phyloP scores from a whole-genome alignment of 2,797 vertebrate species.

The Typhlichthys eigenmanni region DNA sequence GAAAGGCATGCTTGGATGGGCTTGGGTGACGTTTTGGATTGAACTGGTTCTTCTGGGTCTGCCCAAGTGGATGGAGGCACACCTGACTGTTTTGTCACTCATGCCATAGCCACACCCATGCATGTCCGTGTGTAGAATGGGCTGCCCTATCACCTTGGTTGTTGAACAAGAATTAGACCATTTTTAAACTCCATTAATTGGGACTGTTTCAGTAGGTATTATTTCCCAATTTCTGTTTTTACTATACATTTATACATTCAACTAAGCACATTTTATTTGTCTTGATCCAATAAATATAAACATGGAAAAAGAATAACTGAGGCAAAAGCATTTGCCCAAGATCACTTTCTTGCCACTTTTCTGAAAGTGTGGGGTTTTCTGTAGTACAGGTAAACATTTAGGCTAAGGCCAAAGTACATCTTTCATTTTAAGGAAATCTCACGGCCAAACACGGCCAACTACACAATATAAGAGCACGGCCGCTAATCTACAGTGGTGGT shows the following conservation, averaged over 20 bases:
- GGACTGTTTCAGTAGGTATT: no score
- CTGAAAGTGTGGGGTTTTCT: slow-evolving; percentile 15
- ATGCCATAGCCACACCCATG: slow-evolving; percentile 73
- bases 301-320: slow-evolving; percentile 12
- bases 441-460: slow-evolving; percentile 24
- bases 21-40: slow-evolving; percentile 76
- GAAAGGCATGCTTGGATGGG: slow-evolving; percentile 76
- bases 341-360: slow-evolving; percentile 26
- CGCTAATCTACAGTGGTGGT: slow-evolving; percentile 8
- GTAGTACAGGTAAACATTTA: slow-evolving; percentile 28
- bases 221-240: no score
- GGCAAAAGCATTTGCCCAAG: slow-evolving; percentile 12
- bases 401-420: slow-evolving; percentile 37
- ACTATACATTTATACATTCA: no score
- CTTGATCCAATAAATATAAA: slow-evolving; percentile 10
- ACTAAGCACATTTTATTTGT: slow-evolving; percentile 9
- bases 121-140: slow-evolving; percentile 78
- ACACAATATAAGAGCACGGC: slow-evolving; percentile 11
- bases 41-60: slow-evolving; percentile 65
- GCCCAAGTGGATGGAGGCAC: slow-evolving; percentile 66
- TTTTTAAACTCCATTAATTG: slow-evolving; percentile 9
- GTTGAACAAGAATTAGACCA: slow-evolving; percentile 38
- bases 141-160: slow-evolving; percentile 77
- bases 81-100: slow-evolving; percentile 67
- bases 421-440: slow-evolving; percentile 34